A percentile compares a stretch with the other conserved stretches of the same genome.
Conservation (phyloP, 2,797 vertebrate species). For the Bradypodion pumilum region DNA sequence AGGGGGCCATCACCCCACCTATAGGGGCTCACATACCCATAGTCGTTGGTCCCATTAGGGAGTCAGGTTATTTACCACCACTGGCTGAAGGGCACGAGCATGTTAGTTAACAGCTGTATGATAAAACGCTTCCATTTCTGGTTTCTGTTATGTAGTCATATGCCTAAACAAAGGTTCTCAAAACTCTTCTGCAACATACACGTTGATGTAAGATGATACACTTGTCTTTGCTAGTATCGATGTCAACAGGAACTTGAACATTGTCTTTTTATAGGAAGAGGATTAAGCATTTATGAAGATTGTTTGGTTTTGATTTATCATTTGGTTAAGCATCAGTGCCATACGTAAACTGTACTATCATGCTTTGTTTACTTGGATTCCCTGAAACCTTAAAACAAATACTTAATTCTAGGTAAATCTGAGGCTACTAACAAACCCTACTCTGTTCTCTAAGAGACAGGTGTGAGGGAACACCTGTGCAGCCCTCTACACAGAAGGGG, state of each 20-base stretch:
- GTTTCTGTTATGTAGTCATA: background rate
- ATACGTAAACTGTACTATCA: constrained; percentile 37
- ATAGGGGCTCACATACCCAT: no score
- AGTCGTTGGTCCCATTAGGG: no score
- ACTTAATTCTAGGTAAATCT: constrained; percentile 58
- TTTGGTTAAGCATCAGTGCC: background rate
- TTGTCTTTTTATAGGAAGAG: background rate
- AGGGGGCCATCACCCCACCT: no score
- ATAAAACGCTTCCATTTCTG: background rate
- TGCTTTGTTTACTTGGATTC: constrained; percentile 61
- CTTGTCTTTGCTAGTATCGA: background rate
- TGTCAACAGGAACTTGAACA: background rate
- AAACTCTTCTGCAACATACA: background rate
- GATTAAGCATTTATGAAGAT: background rate
- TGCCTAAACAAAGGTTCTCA: no score
- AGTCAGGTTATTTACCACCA: no score
- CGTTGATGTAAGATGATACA: constrained; percentile 8
- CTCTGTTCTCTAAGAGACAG: constrained; percentile 71
- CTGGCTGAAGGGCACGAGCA: background rate
- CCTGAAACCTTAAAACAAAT: constrained; percentile 64
- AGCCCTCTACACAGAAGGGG: constrained; percentile 54
- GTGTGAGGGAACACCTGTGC: constrained; percentile 74
- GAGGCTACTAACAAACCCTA: constrained; percentile 60
- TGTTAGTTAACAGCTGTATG: background rate
- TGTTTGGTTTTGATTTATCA: background rate